Conservation (phyloP, 2,888 invertebrate genomes). For the Mesorhabditis sp. region DNA sequence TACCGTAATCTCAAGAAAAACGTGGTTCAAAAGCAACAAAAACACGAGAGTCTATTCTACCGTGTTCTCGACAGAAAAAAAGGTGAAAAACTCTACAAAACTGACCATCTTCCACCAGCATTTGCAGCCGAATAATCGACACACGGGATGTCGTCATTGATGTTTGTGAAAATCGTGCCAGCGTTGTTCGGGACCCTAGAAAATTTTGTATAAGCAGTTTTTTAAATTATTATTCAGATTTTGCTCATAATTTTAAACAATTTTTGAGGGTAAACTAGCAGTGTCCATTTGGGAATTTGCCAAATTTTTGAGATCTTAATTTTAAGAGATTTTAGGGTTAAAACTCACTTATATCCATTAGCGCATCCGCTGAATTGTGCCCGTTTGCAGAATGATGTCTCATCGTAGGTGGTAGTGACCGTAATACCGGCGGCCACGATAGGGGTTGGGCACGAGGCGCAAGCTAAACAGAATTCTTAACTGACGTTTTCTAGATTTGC, state of each 20-base stretch:
- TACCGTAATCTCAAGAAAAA: neutral
- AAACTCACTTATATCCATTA: neutral
- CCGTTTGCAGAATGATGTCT: neutral
- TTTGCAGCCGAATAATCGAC: neutral
- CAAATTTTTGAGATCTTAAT: no score
- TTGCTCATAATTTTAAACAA: no score
- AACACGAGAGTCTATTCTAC: no score
- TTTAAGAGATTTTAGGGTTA: no score
- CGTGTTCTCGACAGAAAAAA: no score
- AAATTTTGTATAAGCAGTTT: neutral
- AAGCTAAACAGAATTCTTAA: neutral
- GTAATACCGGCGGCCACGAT: neutral
- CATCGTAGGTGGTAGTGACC: neutral
- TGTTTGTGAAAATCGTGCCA: neutral
- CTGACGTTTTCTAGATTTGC: no score
- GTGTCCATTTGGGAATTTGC: no score
- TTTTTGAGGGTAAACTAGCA: no score
- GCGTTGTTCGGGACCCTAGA: neutral
- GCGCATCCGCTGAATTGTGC: slow-evolving; percentile 2
- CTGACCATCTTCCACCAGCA: neutral
- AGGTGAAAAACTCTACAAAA: neutral
- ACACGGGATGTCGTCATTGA: neutral
- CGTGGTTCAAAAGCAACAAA: neutral
- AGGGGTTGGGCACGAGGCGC: neutral
- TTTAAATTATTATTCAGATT: no score